Evolutionary conservation across 2,797 vertebrate species (phyloP).

Genomic region (Melanogrammus aeglefinus): DNA sequence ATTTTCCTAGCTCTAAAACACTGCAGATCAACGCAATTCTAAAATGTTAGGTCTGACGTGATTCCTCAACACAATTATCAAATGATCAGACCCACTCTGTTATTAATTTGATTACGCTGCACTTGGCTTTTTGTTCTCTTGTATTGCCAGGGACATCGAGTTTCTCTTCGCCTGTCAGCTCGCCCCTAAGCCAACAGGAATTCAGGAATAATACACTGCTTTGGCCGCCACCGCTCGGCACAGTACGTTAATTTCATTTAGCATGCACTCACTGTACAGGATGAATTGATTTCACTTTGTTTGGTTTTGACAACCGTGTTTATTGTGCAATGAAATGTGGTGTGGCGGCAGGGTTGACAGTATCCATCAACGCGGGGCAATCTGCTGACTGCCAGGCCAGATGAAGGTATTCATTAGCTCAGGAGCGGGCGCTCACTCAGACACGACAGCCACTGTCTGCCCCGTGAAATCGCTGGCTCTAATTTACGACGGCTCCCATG

Average conservation of each 20-base stretch:
- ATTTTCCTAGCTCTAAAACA: neutral
- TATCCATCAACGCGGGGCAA: conserved; percentile 98
- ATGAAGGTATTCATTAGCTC: conserved; percentile 99
- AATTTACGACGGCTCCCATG: conserved; percentile 88
- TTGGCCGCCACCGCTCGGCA: conserved; percentile 66
- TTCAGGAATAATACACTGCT: conserved; percentile 89
- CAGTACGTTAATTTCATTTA: conserved; percentile 99
- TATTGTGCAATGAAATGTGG: conserved; percentile 99
- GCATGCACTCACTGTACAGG: conserved; percentile 94
- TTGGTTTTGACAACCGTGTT: conserved; percentile 97
- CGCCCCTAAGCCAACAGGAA: conserved; percentile 58
- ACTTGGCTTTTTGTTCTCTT: neutral
- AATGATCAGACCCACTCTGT: neutral
- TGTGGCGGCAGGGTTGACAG: conserved; percentile 91
- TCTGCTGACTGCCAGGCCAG: conserved; percentile 97
- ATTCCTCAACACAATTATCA: neutral
- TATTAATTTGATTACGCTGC: neutral
- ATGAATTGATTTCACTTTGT: conserved; percentile 99
- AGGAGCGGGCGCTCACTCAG: conserved; percentile 85
- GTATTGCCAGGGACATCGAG: neutral
- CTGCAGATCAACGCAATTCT: neutral
- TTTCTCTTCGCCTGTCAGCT: conserved; percentile 8
- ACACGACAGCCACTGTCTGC: conserved; percentile 85
- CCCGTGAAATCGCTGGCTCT: conserved; percentile 78
- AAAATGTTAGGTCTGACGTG: neutral